These are phyloP conservation scores for Theocolax elegans DNA, from an alignment of 1,140 invertebrate species.

Conservation along the genomic window DNA sequence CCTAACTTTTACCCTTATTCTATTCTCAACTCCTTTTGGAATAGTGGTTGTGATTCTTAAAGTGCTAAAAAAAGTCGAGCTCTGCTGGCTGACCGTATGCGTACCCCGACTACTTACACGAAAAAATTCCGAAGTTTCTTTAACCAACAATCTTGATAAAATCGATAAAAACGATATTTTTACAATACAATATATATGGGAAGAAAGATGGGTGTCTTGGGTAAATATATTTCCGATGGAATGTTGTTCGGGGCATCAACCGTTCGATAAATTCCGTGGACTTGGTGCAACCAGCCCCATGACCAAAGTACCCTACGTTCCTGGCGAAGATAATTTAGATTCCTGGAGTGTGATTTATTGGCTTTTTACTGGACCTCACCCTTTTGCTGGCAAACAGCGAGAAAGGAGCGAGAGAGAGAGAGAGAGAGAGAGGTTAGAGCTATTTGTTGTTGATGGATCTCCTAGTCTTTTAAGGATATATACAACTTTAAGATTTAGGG, in stretches of 20 bases:
- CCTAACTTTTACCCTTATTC: no score
- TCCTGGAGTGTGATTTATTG: slow-evolving; percentile 56
- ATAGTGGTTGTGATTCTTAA: no score
- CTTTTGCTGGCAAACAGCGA: no score
- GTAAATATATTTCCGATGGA: background rate
- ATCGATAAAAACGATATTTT: no score
- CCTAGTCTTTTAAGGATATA: background rate
- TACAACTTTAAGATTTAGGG: background rate
- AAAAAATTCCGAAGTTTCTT: no score
- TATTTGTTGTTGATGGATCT: slow-evolving; percentile 41
- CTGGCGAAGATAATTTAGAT: slow-evolving; percentile 58
- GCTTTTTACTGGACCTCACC: slow-evolving; percentile 48
- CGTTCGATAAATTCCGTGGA: slow-evolving; percentile 57
- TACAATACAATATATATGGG: background rate
- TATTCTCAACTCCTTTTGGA: no score
- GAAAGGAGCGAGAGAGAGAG: no score
- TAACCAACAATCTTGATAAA: no score
- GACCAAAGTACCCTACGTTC: slow-evolving; percentile 56
- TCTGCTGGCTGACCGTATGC: no score
- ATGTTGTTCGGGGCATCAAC: background rate
- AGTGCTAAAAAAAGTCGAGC: no score
- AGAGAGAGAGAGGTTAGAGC: background rate
- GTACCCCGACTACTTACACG: no score
- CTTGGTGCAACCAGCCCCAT: slow-evolving; percentile 39
- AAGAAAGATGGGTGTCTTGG: background rate